phyloP scores from a whole-genome alignment of 2,888 invertebrate species.

The Latrodectus hesperus region DNA sequence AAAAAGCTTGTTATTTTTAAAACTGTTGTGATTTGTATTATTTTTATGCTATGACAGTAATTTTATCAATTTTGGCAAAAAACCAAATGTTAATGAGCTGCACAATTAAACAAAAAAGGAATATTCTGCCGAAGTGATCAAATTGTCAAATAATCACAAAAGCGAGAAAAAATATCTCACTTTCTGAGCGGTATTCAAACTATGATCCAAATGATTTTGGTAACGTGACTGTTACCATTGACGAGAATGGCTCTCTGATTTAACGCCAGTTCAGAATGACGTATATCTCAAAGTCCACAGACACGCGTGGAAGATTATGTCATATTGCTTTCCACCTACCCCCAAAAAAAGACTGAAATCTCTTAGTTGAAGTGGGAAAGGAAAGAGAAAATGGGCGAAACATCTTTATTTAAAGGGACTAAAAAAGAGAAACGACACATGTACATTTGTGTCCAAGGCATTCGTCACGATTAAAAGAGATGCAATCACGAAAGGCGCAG shows the following conservation, averaged over 20 bases:
- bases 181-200: not conserved
- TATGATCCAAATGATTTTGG: not conserved
- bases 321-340: not conserved
- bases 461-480: conserved; percentile 36
- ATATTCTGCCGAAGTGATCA: not conserved
- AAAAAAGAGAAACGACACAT: not conserved
- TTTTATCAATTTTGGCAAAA: no score
- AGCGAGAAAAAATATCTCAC: not conserved
- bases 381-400: not conserved
- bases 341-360: not conserved
- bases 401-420: not conserved
- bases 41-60: no score
- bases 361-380: not conserved
- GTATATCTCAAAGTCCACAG: not conserved
- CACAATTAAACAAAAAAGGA: no score
- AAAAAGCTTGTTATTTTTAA: no score
- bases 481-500: not conserved
- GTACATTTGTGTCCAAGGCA: conserved; percentile 5
- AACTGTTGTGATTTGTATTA: no score
- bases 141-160: not conserved
- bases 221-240: no score
- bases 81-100: no score
- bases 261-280: not conserved
- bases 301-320: not conserved
- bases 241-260: no score